phyloP scores from a whole-genome alignment of 1,140 invertebrate genomes.

The Muscidifurax raptorellus region DNA sequence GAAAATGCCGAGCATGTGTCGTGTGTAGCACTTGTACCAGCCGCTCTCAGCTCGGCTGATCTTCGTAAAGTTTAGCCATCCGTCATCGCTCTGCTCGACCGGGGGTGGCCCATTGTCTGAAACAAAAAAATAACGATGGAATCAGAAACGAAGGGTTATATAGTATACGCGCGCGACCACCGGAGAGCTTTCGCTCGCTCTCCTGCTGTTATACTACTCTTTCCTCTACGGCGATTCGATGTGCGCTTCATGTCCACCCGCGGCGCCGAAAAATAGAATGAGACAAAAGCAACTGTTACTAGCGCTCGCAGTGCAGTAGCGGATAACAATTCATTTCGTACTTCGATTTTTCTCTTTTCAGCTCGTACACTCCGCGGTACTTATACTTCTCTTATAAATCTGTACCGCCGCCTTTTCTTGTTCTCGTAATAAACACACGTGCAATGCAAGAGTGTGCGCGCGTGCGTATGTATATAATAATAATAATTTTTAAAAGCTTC shows the following conservation, averaged over 20 bases:
- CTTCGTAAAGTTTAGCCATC: constrained; percentile 88
- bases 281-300: not conserved
- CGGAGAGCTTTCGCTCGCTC: not conserved
- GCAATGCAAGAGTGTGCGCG: no score
- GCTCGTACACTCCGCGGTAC: not conserved
- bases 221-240: not conserved
- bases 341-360: not conserved
- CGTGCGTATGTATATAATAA: no score
- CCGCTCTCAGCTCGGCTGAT: constrained; percentile 86
- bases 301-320: not conserved
- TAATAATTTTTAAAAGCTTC: no score
- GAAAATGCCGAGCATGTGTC: constrained; percentile 87
- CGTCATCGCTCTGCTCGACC: constrained; percentile 82
- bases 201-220: not conserved
- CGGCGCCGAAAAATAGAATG: not conserved
- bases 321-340: constrained; percentile 8
- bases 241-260: not conserved
- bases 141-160: not conserved
- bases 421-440: not conserved
- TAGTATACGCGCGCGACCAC: not conserved
- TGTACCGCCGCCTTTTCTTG: not conserved
- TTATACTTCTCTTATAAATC: not conserved
- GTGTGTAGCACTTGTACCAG: constrained; percentile 92
- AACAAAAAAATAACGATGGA: constrained; percentile 58
- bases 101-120: constrained; percentile 78